These are phyloP conservation scores for Synergus itoensis DNA, from an alignment of 2,888 invertebrate species.

Conservation along the genomic window DNA sequence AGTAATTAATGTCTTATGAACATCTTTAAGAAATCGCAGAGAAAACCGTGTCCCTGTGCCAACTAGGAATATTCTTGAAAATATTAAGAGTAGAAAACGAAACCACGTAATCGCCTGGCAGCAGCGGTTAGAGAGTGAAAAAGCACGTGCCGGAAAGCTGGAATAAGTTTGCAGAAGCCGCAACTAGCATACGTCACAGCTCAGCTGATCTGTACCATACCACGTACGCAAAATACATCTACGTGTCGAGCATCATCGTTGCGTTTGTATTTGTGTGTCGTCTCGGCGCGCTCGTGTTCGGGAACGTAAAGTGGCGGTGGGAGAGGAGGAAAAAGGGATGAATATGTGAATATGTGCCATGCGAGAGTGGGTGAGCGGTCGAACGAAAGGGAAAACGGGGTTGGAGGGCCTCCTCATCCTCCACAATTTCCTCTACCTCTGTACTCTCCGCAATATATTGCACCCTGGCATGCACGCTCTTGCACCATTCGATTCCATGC, in stretches of 20 bases:
- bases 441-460: slow-evolving; percentile 60
- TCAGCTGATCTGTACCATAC: slow-evolving; percentile 65
- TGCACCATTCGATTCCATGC: slow-evolving; percentile 64
- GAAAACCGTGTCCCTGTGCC: too few species aligned
- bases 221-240: slow-evolving; percentile 57
- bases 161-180: slow-evolving; percentile 63
- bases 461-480: slow-evolving; percentile 61
- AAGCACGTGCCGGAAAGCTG: slow-evolving; percentile 61
- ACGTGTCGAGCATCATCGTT: slow-evolving; percentile 40
- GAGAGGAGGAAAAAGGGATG: slow-evolving; percentile 59
- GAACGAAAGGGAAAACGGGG: slow-evolving; percentile 73
- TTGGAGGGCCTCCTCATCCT: slow-evolving; percentile 63
- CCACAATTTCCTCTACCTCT: slow-evolving; percentile 50
- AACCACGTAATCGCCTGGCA: neutral
- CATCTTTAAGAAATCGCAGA: too few species aligned
- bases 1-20: too few species aligned
- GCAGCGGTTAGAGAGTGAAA: neutral
- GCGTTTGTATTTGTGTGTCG: slow-evolving; percentile 54
- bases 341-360: slow-evolving; percentile 73
- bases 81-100: neutral
- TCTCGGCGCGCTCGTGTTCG: slow-evolving; percentile 51
- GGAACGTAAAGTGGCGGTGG: slow-evolving; percentile 54
- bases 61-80: too few species aligned
- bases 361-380: slow-evolving; percentile 63
- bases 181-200: slow-evolving; percentile 61